Percentiles rank a stretch among this genome's conserved stretches.
These are phyloP conservation scores for Pyrocephalus nanus DNA, from an alignment of 2,797 vertebrate genomes.

Conservation along the genomic window DNA sequence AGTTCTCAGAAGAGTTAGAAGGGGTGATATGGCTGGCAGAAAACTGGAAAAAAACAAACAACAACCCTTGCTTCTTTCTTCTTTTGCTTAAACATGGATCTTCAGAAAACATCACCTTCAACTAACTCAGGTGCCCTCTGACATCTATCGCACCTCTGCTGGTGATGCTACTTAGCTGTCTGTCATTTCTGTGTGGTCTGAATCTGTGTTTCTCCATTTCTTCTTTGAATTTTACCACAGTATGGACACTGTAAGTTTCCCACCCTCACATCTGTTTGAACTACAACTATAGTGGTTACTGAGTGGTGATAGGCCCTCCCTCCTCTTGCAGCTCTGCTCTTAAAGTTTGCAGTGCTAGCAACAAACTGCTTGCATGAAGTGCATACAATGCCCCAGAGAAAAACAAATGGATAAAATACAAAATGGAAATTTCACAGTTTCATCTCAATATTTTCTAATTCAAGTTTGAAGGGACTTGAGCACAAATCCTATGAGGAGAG, in stretches of 20 bases:
- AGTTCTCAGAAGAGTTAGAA: background rate
- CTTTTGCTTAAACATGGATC: background rate
- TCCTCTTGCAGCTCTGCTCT: background rate
- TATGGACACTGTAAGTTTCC: background rate
- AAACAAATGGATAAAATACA: background rate
- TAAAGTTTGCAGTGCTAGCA: background rate
- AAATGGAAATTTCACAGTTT: background rate
- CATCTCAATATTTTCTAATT: background rate
- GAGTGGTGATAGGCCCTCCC: background rate
- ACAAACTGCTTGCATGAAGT: background rate
- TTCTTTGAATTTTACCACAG: background rate
- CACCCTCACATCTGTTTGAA: background rate
- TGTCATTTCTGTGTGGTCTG: background rate
- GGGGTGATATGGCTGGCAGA: accelerated
- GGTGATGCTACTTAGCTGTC: background rate
- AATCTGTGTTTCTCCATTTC: background rate
- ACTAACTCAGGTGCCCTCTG: background rate
- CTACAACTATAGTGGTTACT: background rate
- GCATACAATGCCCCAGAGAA: background rate
- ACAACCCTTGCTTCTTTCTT: background rate
- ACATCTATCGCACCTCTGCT: background rate
- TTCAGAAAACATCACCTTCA: background rate
- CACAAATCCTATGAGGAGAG: too few relatives aligned
- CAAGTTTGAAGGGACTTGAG: background rate
- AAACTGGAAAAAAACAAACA: background rate